These are phyloP conservation scores for Meloe dianella DNA, from an alignment of 2,888 invertebrate genomes.

Conservation along the genomic window DNA sequence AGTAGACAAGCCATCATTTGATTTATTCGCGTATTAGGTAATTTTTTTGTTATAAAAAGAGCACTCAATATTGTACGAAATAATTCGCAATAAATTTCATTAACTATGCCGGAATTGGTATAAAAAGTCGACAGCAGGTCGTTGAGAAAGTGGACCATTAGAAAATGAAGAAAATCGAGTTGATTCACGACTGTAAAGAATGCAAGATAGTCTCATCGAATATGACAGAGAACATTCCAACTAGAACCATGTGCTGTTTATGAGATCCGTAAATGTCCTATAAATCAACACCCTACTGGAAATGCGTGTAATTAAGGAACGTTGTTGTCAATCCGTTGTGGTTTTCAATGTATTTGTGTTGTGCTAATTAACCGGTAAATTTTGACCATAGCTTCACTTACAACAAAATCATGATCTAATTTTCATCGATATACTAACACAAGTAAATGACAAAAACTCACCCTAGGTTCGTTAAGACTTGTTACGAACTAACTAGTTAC, in stretches of 20 bases:
- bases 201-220: constrained; percentile 57
- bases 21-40: not conserved
- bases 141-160: constrained; percentile 23
- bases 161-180: constrained; percentile 44
- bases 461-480: constrained; percentile 11
- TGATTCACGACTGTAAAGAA: constrained; percentile 53
- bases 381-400: constrained; percentile 33
- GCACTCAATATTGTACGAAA: not conserved
- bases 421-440: constrained; percentile 13
- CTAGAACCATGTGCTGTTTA: constrained; percentile 62
- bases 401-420: constrained; percentile 19
- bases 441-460: constrained; percentile 6
- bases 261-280: constrained; percentile 63
- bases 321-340: constrained; percentile 47
- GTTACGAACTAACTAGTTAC: constrained; percentile 10
- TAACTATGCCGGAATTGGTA: constrained; percentile 15
- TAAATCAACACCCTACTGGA: constrained; percentile 62
- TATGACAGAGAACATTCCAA: constrained; percentile 59
- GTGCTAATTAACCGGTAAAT: constrained; percentile 47
- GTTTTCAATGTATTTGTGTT: constrained; percentile 35
- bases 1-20: not conserved
- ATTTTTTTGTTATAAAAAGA: not conserved
- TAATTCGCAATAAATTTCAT: constrained; percentile 15
- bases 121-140: constrained; percentile 14
- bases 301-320: constrained; percentile 59